These are phyloP conservation scores for Nebria brevicollis DNA, from an alignment of 2,888 invertebrate species.

Conservation along the genomic window DNA sequence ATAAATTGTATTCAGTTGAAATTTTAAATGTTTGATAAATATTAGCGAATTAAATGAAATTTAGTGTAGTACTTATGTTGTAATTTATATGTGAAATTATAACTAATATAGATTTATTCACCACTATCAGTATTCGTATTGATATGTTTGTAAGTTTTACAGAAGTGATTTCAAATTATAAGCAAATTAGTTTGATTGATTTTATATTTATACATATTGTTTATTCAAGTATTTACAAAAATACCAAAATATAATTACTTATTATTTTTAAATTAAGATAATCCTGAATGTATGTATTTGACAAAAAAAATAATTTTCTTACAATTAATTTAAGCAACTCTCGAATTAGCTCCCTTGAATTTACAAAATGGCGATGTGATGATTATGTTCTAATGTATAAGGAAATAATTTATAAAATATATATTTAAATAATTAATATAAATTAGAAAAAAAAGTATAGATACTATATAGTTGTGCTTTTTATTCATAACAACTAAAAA, in stretches of 20 bases:
- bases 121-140: neutral
- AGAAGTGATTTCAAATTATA: too few species aligned
- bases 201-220: neutral
- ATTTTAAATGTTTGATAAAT: constrained; percentile 1
- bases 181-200: neutral
- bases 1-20: neutral
- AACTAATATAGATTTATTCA: neutral
- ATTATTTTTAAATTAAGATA: neutral
- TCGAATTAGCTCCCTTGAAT: neutral
- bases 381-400: constrained; percentile 17
- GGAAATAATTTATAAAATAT: constrained; percentile 19
- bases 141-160: neutral
- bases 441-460: neutral
- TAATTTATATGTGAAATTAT: neutral
- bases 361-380: constrained; percentile 20
- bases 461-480: constrained; percentile 8
- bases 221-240: neutral
- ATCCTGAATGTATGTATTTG: neutral
- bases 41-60: neutral
- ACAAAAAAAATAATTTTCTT: neutral
- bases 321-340: neutral
- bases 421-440: constrained; percentile 9
- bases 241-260: neutral
- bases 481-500: constrained; percentile 5
- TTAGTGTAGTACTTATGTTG: constrained; percentile 1